phyloP scores from a whole-genome alignment of 2,113 vertebrate genomes.

The Drymodes brunneopygia region DNA sequence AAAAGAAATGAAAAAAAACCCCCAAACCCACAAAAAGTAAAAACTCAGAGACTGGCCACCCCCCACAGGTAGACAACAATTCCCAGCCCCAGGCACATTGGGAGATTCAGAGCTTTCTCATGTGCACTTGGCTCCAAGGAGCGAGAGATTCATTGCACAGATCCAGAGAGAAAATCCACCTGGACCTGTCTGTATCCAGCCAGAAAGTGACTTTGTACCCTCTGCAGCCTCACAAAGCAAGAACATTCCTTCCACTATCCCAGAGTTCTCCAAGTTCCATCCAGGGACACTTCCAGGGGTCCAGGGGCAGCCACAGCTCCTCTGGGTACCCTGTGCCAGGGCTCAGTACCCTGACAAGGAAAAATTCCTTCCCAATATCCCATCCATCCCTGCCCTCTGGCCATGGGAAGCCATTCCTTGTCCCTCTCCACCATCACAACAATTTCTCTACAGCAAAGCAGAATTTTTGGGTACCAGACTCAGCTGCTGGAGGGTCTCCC shows the following conservation, averaged over 20 bases:
- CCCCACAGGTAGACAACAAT: neutral
- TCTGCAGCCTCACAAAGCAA: neutral
- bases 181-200: neutral
- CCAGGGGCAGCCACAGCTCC: neutral
- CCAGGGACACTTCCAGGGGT: neutral
- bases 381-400: neutral
- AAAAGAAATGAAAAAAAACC: neutral
- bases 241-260: rapidly evolving
- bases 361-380: neutral
- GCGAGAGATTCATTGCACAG: neutral
- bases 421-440: neutral
- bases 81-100: neutral
- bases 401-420: rapidly evolving
- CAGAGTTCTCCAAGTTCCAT: neutral
- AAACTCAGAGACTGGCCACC: neutral
- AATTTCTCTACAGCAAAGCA: neutral
- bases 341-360: neutral
- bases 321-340: neutral
- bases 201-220: neutral
- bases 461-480: neutral
- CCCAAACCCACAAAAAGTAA: neutral
- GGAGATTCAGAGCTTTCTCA: neutral
- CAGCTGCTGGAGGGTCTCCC: neutral
- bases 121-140: neutral
- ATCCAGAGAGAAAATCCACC: neutral